phyloP scores from a whole-genome alignment of 2,113 vertebrate genomes.

The rabbit (Oryctolagus cuniculus) region mOryCun1.1 NC_091438.1:162897001-162897500 shows the following conservation, averaged over 20 bases:
- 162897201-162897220: neutral
- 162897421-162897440: neutral
- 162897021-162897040: no score
- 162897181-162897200: rapidly evolving
- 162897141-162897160: no score
- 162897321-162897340: no score
- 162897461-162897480: no score
- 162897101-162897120: no score
- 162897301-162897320: neutral
- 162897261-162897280: rapidly evolving
- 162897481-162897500: no score
- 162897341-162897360: neutral
- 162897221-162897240: neutral
- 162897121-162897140: no score
- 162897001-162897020: neutral
- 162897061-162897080: no score
- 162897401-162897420: neutral
- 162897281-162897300: neutral
- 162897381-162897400: neutral
- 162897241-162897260: rapidly evolving
- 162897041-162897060: neutral
- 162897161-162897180: no score
- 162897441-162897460: no score
- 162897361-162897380: rapidly evolving
- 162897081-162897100: no score